These are phyloP conservation scores for Epinephelus fuscoguttatus DNA, from an alignment of 2,113 vertebrate species.

Conservation along the genomic window DNA sequence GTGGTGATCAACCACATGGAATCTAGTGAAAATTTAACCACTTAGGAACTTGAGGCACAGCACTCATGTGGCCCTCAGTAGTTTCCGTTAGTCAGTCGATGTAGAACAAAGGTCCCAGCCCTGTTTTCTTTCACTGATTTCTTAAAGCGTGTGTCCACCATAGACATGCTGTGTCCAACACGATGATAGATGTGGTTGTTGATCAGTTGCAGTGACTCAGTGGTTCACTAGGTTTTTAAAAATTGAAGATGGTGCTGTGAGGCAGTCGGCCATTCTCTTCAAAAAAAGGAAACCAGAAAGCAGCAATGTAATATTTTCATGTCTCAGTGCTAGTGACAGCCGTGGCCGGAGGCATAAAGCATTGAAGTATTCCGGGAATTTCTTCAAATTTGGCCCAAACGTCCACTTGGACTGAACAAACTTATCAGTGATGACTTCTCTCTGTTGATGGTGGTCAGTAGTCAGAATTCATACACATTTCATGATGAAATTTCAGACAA, in stretches of 20 bases:
- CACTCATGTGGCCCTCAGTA: neutral
- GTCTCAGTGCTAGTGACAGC: too few species aligned
- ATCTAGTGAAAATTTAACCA: conserved; percentile 14
- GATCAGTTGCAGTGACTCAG: neutral
- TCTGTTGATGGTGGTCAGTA: too few species aligned
- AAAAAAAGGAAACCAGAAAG: too few species aligned
- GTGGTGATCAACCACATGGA: conserved; percentile 16
- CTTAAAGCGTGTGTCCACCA: neutral
- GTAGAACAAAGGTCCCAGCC: neutral
- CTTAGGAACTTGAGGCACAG: conserved; percentile 1
- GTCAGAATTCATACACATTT: too few species aligned
- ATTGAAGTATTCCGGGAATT: too few species aligned
- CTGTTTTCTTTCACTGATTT: neutral
- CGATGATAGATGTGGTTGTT: neutral
- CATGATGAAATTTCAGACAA: too few species aligned
- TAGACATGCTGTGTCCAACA: neutral
- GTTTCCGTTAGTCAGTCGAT: neutral
- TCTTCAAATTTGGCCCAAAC: too few species aligned
- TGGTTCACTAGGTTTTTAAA: neutral
- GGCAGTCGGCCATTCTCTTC: neutral
- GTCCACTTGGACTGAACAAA: too few species aligned
- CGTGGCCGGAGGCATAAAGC: too few species aligned
- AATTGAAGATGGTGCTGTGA: neutral
- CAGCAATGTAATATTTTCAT: too few species aligned
- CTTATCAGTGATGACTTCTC: too few species aligned